These are phyloP conservation scores for Falco biarmicus DNA, from an alignment of 2,797 vertebrate genomes.

Conservation along the genomic window DNA sequence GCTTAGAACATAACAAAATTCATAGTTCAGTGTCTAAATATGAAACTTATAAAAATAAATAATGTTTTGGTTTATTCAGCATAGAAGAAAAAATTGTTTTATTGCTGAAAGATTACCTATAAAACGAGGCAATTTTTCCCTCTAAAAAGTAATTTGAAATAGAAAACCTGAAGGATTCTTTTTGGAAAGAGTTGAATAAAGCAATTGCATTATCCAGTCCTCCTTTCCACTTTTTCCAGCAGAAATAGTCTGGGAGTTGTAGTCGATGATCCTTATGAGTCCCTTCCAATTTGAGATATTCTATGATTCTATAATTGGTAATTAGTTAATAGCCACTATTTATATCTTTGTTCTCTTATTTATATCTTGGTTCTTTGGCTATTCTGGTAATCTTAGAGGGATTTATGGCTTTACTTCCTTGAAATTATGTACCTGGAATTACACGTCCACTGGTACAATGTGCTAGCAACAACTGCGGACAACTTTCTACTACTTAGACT, in stretches of 20 bases:
- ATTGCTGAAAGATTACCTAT: not conserved
- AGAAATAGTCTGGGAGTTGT: not conserved
- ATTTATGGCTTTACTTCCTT: not conserved
- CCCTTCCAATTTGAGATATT: not conserved
- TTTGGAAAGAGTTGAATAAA: not conserved
- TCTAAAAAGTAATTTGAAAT: not conserved
- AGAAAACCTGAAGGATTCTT: not conserved
- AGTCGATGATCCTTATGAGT: not conserved
- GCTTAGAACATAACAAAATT: not conserved
- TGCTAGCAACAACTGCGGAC: not conserved
- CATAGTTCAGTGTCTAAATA: not conserved
- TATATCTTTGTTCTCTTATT: not conserved
- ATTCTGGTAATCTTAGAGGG: not conserved
- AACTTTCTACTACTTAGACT: not conserved
- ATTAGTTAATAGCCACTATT: not conserved
- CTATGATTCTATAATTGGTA: not conserved
- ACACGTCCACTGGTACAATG: not conserved
- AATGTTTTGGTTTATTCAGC: not conserved
- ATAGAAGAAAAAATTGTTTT: not conserved
- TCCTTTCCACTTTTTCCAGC: not conserved
- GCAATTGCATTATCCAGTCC: not conserved
- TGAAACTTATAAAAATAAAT: not conserved
- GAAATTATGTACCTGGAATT: not conserved
- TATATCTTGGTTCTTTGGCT: not conserved
- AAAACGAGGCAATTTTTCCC: not conserved